These are phyloP conservation scores for Zosterops pallidus DNA, from an alignment of 2,113 vertebrate genomes.

Conservation along the genomic window DNA sequence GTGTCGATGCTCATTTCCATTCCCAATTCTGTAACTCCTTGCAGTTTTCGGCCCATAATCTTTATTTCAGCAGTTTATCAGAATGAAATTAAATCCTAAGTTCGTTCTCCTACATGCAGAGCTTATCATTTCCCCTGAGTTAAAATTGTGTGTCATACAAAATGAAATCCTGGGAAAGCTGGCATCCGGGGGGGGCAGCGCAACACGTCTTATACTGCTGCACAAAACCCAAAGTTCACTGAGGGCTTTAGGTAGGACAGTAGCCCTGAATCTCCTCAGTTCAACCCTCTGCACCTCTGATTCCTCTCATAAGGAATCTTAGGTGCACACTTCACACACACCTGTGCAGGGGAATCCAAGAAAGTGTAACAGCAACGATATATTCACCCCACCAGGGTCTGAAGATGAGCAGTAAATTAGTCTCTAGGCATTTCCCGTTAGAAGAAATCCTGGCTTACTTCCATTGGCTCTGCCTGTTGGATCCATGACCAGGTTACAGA, in stretches of 20 bases:
- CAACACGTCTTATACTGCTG: background rate
- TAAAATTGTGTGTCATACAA: background rate
- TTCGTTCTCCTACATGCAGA: background rate
- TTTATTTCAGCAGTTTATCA: background rate
- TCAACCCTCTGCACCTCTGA: rapidly evolving
- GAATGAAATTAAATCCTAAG: background rate
- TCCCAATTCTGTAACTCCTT: background rate
- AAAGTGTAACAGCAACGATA: background rate
- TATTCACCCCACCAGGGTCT: background rate
- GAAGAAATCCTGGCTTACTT: background rate
- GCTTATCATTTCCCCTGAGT: background rate
- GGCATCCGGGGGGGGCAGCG: background rate
- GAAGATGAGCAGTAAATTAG: background rate
- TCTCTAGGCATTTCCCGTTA: background rate
- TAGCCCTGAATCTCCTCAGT: background rate
- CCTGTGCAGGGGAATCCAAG: background rate
- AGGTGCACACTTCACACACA: background rate
- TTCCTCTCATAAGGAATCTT: background rate
- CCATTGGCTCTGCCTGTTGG: background rate
- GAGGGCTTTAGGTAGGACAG: rapidly evolving
- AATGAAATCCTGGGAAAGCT: background rate
- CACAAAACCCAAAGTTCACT: background rate
- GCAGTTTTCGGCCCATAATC: background rate
- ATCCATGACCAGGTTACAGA: background rate
- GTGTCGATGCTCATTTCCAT: background rate